A percentile compares a stretch with the other conserved stretches of the same genome.
These are phyloP conservation scores for Perodicticus potto DNA, from an alignment of 2,797 vertebrate species.

Conservation along the genomic window DNA sequence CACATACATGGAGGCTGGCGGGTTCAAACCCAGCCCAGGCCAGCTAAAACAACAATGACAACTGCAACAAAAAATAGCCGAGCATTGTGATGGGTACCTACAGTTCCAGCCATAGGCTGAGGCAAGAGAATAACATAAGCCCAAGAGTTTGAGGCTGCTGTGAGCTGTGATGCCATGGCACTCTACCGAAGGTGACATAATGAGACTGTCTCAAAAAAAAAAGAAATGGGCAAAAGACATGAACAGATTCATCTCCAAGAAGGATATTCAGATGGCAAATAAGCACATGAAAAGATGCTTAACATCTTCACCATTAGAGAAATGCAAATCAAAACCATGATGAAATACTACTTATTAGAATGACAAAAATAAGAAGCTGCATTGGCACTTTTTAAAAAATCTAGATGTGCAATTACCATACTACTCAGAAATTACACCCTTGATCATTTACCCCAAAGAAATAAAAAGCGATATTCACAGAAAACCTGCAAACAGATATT, in stretches of 20 bases:
- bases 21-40: too few species aligned
- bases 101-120: too few species aligned
- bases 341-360: not conserved
- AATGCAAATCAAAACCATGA: not conserved
- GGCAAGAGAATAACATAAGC: too few species aligned
- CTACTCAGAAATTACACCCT: not conserved
- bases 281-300: not conserved
- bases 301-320: not conserved
- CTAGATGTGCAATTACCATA: not conserved
- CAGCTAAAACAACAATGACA: too few species aligned
- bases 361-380: not conserved
- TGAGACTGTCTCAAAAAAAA: too few species aligned
- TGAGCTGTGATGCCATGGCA: too few species aligned
- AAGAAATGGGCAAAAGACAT: not conserved
- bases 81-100: too few species aligned
- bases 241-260: conserved; percentile 9
- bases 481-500: not conserved
- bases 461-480: not conserved
- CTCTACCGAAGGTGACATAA: too few species aligned
- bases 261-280: not conserved
- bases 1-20: too few species aligned
- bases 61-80: not conserved
- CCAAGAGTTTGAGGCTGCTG: too few species aligned
- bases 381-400: not conserved
- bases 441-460: not conserved